These are phyloP conservation scores for Cotesia typhae DNA, from an alignment of 1,140 invertebrate genomes.

Conservation along the genomic window DNA sequence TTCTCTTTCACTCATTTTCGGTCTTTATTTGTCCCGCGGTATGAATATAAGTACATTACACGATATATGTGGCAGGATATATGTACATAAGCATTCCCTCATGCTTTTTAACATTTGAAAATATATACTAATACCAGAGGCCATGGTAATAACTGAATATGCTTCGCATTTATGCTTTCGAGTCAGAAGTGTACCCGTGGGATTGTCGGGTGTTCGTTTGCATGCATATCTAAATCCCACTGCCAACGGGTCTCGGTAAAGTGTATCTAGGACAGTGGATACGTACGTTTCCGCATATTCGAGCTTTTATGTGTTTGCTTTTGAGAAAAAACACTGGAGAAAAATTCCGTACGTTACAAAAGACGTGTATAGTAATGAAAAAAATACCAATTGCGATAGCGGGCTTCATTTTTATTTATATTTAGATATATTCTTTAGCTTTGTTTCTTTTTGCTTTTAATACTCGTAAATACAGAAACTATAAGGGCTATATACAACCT, in stretches of 20 bases:
- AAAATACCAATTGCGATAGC: background rate
- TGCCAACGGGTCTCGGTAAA: slow-evolving; percentile 4
- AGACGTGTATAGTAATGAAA: background rate
- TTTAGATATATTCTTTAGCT: background rate
- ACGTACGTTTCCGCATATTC: background rate
- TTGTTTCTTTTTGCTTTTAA: background rate
- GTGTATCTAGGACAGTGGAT: background rate
- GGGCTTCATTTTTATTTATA: slow-evolving; percentile 1
- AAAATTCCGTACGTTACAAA: background rate
- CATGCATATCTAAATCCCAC: slow-evolving; percentile 32
- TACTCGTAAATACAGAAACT: slow-evolving; percentile 11
- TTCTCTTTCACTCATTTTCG: background rate
- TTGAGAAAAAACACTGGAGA: background rate
- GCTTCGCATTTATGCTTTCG: slow-evolving; percentile 26
- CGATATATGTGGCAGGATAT: too few relatives aligned
- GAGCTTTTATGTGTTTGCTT: background rate
- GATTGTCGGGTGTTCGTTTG: slow-evolving; percentile 25
- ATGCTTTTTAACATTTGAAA: background rate
- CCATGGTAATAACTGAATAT: slow-evolving; percentile 19
- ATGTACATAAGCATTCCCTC: background rate
- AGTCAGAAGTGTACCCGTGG: slow-evolving; percentile 17
- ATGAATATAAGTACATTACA: too few relatives aligned
- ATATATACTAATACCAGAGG: slow-evolving; percentile 13
- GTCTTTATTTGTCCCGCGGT: too few relatives aligned
- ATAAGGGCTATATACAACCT: background rate